A percentile compares a stretch with the other conserved stretches of the same genome.
phyloP scores from a whole-genome alignment of 2,888 invertebrate genomes.

The Diadegma fenestrale region DNA sequence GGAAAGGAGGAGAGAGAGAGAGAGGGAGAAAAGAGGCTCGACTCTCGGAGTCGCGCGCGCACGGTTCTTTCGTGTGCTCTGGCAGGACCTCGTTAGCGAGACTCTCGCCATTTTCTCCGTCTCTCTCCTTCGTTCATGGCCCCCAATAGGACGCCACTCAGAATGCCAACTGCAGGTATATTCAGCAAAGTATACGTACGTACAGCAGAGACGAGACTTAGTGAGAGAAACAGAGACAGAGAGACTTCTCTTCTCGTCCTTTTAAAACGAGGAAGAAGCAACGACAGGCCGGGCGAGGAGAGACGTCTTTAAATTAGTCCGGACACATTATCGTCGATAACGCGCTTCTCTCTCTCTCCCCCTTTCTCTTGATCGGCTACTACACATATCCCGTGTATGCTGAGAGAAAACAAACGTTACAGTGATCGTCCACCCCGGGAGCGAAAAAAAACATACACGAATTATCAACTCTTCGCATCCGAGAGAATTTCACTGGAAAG shows the following conservation, averaged over 20 bases:
- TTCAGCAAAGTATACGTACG: slow-evolving; percentile 42
- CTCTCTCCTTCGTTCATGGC: slow-evolving; percentile 48
- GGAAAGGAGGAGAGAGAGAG: slow-evolving; percentile 26
- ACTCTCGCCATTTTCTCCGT: slow-evolving; percentile 68
- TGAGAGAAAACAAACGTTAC: slow-evolving; percentile 23
- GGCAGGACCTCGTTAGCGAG: slow-evolving; percentile 82
- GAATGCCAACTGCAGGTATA: slow-evolving; percentile 77
- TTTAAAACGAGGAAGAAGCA: slow-evolving; percentile 48
- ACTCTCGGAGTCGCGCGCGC: slow-evolving; percentile 64
- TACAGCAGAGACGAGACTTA: slow-evolving; percentile 9
- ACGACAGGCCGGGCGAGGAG: slow-evolving; percentile 72
- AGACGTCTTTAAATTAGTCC: slow-evolving; percentile 84
- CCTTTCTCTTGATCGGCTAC: slow-evolving; percentile 13
- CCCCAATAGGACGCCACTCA: slow-evolving; percentile 75
- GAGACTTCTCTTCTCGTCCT: slow-evolving; percentile 17
- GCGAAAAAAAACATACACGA: slow-evolving; percentile 15
- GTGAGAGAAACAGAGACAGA: slow-evolving; percentile 7
- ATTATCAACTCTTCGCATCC: not conserved
- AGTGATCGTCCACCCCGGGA: slow-evolving; percentile 13
- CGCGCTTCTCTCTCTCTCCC: slow-evolving; percentile 66
- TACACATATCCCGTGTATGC: slow-evolving; percentile 22
- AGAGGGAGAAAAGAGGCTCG: slow-evolving; percentile 33
- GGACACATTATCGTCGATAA: slow-evolving; percentile 83
- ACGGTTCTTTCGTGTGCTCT: slow-evolving; percentile 74
- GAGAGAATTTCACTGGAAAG: slow-evolving; percentile 5